Evolutionary conservation across 2,888 invertebrate genomes (phyloP), one percentile per base, ranked within the genome.

Genomic region (Ganaspis brasiliensis): DNA sequence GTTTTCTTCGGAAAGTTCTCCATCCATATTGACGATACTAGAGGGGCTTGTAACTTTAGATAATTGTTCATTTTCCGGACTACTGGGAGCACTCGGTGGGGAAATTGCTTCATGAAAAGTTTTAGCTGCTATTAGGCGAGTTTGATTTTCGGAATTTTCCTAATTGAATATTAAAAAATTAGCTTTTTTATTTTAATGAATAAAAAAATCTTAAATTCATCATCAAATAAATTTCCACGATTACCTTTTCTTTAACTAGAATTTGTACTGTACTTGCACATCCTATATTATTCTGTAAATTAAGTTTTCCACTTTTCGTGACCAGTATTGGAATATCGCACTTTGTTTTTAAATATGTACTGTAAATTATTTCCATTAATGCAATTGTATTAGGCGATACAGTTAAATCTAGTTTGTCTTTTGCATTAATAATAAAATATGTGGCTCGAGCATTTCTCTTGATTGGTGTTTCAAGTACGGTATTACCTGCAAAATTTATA

Each of bases 401-500:
- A 0, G 95, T 95, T 1, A 96, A 84, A 83, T 95, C 94, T 3
- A 97, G 92, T 59, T 93, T 92, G 79, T 96, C 95, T 71, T 94
- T 93, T 0, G 95, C 94, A 81, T 95, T 95, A 3, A 96, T 86
- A 72, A 96, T 92, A 8, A 96, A 86, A 89, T 96, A 96, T 0
- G 94, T 94, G 63, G 96, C 95, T 84, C 16, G 82, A 80, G 67
- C 86, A 80, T 14, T 67, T 9, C 21, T 67, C 9, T 67, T 67
- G 0, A 82, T 76, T 5, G 84, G 76, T 5, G 81, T 77, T 4
- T 84, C 81, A 1, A 75, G 59, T 8, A 81, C 74, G 0, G 85
- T 78, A 71, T 82, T 83, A 72, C 81, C 87, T 87, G 56, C 8
- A 74, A 74, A 49, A 56, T 37, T 72, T 37, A 2, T n/a, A 10